These are phyloP conservation scores for Heliopora coerulea DNA, from an alignment of 92 coral and sea anemone genomes.

Conservation along the genomic window DNA sequence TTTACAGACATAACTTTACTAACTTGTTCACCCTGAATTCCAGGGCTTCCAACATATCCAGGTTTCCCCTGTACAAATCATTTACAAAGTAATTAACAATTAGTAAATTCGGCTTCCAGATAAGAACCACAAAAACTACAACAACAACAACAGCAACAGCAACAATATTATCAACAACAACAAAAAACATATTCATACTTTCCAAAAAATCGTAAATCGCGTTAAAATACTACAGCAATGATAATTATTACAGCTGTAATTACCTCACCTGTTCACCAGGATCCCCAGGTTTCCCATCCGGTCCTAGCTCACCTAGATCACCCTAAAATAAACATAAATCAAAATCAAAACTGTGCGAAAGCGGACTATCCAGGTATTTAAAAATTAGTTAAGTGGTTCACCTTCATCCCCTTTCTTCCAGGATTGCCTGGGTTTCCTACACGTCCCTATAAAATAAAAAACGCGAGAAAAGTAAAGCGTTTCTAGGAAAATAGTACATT, in stretches of 20 bases:
- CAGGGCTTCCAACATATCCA: conserved; percentile 3
- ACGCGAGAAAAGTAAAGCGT: too few relatives aligned
- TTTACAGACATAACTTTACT: too few relatives aligned
- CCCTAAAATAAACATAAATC: neutral
- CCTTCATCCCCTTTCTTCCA: conserved; percentile 25
- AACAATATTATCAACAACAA: too few relatives aligned
- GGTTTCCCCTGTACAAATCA: conserved; percentile 1
- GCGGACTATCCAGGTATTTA: neutral
- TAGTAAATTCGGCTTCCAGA: neutral
- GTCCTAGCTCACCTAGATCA: conserved; percentile 20
- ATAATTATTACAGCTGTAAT: neutral
- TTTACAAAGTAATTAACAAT: neutral
- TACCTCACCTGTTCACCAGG: conserved; percentile 1
- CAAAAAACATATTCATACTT: too few relatives aligned
- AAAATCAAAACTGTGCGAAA: neutral
- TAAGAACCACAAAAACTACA: neutral
- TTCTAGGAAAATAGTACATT: too few relatives aligned
- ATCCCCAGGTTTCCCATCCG: conserved; percentile 20
- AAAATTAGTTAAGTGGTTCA: neutral
- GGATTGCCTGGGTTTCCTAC: conserved; percentile 16
- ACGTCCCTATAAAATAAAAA: conserved; percentile 17
- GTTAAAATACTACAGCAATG: too few relatives aligned
- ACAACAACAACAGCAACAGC: neutral
- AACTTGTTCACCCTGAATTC: conserved; percentile 18
- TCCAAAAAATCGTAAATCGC: too few relatives aligned